Percentiles rank a stretch among this genome's conserved stretches.
phyloP scores from a whole-genome alignment of 1,140 invertebrate species.

The Lepidostoma basale region DNA sequence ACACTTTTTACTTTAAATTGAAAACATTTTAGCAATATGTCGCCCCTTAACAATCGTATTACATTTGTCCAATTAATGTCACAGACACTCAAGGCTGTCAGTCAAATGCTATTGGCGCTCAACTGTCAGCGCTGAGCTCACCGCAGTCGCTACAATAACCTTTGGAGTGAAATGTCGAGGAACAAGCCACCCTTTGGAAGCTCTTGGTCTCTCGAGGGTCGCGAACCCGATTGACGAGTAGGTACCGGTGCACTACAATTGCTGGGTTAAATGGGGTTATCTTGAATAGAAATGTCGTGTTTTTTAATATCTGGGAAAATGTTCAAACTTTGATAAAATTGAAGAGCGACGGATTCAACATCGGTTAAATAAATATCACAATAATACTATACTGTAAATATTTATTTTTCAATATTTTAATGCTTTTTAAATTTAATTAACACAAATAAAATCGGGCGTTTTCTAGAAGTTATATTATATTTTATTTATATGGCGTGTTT shows the following conservation, averaged over 20 bases:
- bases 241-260: neutral
- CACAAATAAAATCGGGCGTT: neutral
- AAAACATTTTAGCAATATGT: too few species aligned
- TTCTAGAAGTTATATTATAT: neutral
- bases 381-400: neutral
- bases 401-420: neutral
- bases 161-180: neutral
- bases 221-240: neutral
- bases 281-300: neutral
- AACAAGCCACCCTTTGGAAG: neutral
- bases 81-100: constrained; percentile 2
- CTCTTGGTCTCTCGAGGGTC: neutral
- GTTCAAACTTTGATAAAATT: neutral
- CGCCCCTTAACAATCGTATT: too few species aligned
- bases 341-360: too few species aligned
- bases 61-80: constrained; percentile 16
- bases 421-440: neutral
- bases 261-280: neutral
- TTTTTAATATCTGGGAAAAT: neutral
- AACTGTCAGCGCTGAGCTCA: neutral
- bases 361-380: neutral
- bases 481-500: neutral
- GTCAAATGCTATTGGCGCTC: neutral
- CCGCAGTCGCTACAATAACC: neutral
- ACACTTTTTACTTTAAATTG: too few species aligned